Evolutionary conservation across 2,113 vertebrate species (phyloP).

Genomic region (Piaya cayana): DNA sequence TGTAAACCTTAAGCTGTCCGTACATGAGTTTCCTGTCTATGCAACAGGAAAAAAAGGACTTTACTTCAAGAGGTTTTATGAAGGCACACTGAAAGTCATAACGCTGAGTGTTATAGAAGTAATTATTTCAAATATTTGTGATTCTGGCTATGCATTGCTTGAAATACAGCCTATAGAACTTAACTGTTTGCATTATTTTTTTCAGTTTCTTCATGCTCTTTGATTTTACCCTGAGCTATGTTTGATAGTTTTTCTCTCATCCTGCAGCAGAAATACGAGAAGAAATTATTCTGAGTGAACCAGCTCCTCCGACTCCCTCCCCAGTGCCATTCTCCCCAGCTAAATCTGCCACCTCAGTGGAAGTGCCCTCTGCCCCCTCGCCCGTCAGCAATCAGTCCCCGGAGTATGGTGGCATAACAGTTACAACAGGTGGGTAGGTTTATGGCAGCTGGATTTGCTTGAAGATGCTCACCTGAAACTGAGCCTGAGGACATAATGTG

Average conservation of each 20-base stretch:
- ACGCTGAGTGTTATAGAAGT: not conserved
- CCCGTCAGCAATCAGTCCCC: slow-evolving; percentile 89
- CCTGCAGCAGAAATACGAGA: slow-evolving; percentile 83
- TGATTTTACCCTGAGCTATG: not conserved
- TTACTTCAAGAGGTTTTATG: not conserved
- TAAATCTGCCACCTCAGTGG: slow-evolving; percentile 87
- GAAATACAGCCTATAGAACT: not conserved
- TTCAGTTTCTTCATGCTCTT: not conserved
- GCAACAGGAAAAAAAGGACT: not conserved
- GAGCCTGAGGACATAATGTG: not conserved
- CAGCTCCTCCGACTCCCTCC: slow-evolving; percentile 84
- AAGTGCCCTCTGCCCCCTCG: slow-evolving; percentile 84
- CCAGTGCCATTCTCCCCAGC: slow-evolving; percentile 90
- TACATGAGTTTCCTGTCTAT: not conserved
- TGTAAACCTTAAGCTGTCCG: not conserved
- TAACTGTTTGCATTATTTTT: not conserved
- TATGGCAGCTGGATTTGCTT: not conserved
- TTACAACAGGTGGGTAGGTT: slow-evolving; percentile 86
- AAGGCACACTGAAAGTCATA: not conserved
- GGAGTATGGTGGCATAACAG: slow-evolving; percentile 82
- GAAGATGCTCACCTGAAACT: not conserved
- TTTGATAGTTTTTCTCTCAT: not conserved
- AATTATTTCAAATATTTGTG: not conserved
- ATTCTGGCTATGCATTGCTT: not conserved
- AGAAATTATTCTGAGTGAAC: slow-evolving; percentile 84